These are phyloP conservation scores for Ceriagrion tenellum DNA, from an alignment of 2,888 invertebrate genomes.

Conservation along the genomic window DNA sequence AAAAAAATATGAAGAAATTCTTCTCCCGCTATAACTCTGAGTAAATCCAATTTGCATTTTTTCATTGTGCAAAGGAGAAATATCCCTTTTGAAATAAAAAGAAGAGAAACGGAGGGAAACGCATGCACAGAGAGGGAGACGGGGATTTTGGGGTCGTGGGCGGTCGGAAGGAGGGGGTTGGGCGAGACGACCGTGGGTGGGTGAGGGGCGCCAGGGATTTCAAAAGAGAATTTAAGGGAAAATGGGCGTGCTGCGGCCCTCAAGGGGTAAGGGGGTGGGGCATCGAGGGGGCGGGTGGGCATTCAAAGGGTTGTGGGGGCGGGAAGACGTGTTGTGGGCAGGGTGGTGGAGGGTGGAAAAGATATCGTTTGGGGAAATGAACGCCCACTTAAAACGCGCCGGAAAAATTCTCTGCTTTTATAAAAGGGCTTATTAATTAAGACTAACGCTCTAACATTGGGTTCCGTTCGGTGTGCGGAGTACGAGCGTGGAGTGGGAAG, in stretches of 20 bases:
- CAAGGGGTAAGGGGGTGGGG: neutral
- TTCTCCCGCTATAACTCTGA: neutral
- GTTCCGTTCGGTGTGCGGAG: neutral
- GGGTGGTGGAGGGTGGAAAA: neutral
- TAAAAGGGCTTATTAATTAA: conserved; percentile 48
- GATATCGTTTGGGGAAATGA: conserved; percentile 52
- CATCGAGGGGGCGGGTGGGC: no score
- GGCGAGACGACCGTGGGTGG: neutral
- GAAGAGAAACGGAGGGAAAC: neutral
- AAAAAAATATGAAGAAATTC: neutral
- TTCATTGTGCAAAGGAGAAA: conserved; percentile 37
- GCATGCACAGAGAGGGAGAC: neutral
- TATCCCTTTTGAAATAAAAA: conserved; percentile 9
- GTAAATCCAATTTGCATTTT: conserved; percentile 46
- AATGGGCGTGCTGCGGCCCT: neutral
- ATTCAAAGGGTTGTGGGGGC: no score
- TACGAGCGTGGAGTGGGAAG: neutral
- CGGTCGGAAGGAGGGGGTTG: neutral
- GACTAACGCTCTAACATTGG: conserved; percentile 43
- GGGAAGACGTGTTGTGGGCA: neutral
- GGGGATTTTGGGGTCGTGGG: neutral
- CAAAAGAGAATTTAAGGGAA: conserved; percentile 44
- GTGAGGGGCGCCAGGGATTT: neutral
- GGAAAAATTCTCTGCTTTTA: conserved; percentile 42
- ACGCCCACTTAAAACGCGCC: conserved; percentile 46